Evolutionary conservation across 2,797 vertebrate genomes (phyloP).

Genomic region (Odontamblyopus rebecca): DNA sequence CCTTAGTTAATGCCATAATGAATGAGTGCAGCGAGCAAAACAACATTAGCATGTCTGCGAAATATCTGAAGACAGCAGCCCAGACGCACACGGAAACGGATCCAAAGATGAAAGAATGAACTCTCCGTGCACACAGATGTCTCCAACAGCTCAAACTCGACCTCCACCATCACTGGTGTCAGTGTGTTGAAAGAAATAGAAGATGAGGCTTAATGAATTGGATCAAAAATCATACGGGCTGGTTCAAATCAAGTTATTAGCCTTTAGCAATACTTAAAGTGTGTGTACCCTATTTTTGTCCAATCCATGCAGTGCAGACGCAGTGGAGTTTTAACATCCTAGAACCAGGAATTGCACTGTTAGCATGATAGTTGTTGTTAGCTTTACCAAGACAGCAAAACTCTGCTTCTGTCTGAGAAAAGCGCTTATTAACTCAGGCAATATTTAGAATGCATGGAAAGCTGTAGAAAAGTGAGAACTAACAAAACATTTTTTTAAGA

Average conservation of each 20-base stretch:
- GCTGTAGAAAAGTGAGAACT: too few species aligned
- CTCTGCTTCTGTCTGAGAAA: too few species aligned
- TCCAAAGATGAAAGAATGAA: conserved; percentile 32
- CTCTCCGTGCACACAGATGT: conserved; percentile 45
- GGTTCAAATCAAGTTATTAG: neutral
- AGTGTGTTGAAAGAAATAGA: neutral
- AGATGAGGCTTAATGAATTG: neutral
- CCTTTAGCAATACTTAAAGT: neutral
- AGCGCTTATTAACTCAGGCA: too few species aligned
- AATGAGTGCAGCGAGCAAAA: conserved; percentile 22
- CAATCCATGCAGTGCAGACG: too few species aligned
- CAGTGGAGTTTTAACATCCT: too few species aligned
- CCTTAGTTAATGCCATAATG: conserved; percentile 19
- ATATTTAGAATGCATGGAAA: too few species aligned
- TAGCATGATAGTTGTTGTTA: too few species aligned
- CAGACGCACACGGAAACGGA: conserved; percentile 22
- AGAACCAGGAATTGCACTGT: too few species aligned
- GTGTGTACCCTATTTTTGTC: neutral
- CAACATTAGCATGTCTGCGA: conserved; percentile 31
- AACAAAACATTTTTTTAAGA: too few species aligned
- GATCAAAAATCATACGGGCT: neutral
- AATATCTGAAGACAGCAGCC: conserved; percentile 25
- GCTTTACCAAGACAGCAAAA: too few species aligned
- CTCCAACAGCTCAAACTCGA: conserved; percentile 10
- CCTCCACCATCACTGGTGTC: conserved; percentile 12